A percentile compares a stretch with the other conserved stretches of the same genome.
Conservation (phyloP, 2,888 invertebrate genomes). For the Drosophila pseudotalamancana region DNA sequence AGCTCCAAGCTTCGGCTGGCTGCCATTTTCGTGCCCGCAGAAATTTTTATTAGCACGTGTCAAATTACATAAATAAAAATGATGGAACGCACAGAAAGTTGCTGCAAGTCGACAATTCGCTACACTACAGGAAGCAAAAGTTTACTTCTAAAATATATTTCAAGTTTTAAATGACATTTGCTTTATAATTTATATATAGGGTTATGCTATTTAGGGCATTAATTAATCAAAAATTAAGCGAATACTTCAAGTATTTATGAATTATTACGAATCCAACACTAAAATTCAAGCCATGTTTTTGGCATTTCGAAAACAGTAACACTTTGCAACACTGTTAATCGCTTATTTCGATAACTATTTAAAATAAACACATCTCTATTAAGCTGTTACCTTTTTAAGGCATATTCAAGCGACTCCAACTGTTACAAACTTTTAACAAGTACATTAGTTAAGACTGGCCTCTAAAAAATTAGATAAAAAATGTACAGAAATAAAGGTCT, state of each 20-base stretch:
- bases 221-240: too few relatives aligned
- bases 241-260: too few relatives aligned
- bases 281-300: too few relatives aligned
- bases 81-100: neutral
- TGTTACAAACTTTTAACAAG: conserved; percentile 33
- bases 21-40: conserved; percentile 63
- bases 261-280: too few relatives aligned
- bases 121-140: conserved; percentile 1
- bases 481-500: conserved; percentile 51
- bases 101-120: conserved; percentile 7
- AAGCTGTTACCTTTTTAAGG: neutral
- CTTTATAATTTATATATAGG: neutral
- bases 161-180: neutral
- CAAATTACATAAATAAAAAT: conserved; percentile 63
- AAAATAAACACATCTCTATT: neutral
- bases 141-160: neutral
- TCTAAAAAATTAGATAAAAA: neutral
- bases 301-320: neutral
- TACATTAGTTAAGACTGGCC: conserved; percentile 35
- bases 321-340: neutral
- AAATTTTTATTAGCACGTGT: conserved; percentile 77
- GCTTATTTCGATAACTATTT: neutral
- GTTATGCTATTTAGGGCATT: too few relatives aligned
- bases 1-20: conserved; percentile 30
- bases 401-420: conserved; percentile 3